Base-by-base conservation (phyloP, 2,888 invertebrate species). In the Rotaria macrura region DNA sequence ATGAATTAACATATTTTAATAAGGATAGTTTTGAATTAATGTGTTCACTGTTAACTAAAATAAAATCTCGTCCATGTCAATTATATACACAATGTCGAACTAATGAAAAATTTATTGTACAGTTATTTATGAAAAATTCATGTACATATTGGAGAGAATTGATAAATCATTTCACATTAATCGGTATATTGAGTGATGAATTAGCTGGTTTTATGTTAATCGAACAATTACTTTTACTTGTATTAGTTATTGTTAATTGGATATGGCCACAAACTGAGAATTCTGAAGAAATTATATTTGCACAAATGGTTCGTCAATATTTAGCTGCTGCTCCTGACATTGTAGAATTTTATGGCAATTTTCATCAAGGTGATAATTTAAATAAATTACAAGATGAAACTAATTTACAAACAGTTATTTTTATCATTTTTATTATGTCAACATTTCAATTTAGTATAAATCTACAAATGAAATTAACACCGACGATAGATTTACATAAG, bases 141-240 rank as follows among this genome's bases (percentile, higher is more conserved):
- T 65, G 65, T 65, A 34, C 65, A 34, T 1, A 5, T 43, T 43
- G 43, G 43, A 79, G 79, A 79, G 43, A 79, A 25, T 43, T 79
- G 14, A 79, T 79, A 4, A 79, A 79, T 43, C 79, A 5, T 79
- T 79, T 79, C n/a, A 79, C 79, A 40, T 43, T 79, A n/a, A n/a
- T 79, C 43, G 79, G 79, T 40, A 43, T 79, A 20, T n/a, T 43
- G 43, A 43, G 79, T 43, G 79, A 79, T 43, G 79, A 79, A 79
- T 79, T 79, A 79, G 79, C 79, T 43, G 79, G 79, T 79, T 79
- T 79, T 14, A 79, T 79, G 79, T 14, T 79, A 4, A 79, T 79
- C n/a, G 79, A 79, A 79, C 79, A 79, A 79, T 25, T 79, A n/a
- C n/a, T 79, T 40, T 17, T 79, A 25, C 38, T 79, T 10, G 74